Conservation (phyloP, 2,797 vertebrate genomes). For the Thaleichthys pacificus region DNA sequence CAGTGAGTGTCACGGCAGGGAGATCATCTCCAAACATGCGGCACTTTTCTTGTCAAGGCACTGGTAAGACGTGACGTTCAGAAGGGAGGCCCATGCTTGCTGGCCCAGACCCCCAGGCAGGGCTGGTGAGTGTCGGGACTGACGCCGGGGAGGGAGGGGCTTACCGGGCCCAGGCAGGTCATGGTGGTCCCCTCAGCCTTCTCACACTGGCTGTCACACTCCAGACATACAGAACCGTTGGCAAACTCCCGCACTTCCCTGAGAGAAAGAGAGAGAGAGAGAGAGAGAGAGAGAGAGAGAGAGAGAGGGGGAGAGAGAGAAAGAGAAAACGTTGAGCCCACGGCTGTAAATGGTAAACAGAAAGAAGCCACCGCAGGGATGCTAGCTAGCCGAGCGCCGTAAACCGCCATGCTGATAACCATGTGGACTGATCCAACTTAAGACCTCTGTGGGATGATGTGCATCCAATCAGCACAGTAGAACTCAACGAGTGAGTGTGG, state of each 20-base stretch:
- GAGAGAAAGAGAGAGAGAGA: slow-evolving; percentile 28
- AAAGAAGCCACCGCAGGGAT: neutral
- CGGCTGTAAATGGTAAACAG: too few relatives aligned
- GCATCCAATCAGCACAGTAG: too few relatives aligned
- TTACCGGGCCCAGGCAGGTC: slow-evolving; percentile 91
- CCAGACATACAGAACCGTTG: slow-evolving; percentile 88
- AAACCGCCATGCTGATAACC: neutral
- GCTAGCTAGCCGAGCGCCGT: neutral
- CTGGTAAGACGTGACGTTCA: too few relatives aligned
- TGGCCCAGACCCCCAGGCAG: neutral
- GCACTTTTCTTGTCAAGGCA: too few relatives aligned
- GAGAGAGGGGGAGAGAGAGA: slow-evolving; percentile 1
- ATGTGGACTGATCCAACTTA: neutral
- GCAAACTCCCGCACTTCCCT: slow-evolving; percentile 91
- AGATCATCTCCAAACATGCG: too few relatives aligned
- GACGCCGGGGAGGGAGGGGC: slow-evolving; percentile 20
- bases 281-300: neutral
- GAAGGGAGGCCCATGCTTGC: neutral
- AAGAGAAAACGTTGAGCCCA: too few relatives aligned
- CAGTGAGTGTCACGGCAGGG: too few relatives aligned
- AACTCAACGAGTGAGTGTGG: too few relatives aligned
- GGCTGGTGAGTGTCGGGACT: neutral
- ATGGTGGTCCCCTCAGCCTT: slow-evolving; percentile 84
- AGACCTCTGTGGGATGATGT: neutral
- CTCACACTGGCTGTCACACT: slow-evolving; percentile 94